Evolutionary conservation across 53 echinoderm and acorn worm genomes (phyloP), one percentile per base, ranked within the genome.

Genomic region (Echinarachnius parma): DNA sequence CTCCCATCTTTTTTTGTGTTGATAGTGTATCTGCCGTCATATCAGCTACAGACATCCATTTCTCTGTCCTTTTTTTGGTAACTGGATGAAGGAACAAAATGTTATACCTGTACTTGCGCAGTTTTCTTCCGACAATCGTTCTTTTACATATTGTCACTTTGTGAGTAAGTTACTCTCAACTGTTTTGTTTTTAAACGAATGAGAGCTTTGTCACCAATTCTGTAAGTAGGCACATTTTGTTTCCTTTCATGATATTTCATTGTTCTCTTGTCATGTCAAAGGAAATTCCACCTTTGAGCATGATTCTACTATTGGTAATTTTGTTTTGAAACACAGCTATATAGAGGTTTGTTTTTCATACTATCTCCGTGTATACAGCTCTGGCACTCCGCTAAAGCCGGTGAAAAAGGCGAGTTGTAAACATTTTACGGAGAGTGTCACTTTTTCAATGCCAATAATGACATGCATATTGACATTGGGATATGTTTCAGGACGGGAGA

Each of bases 21-120:
- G 30, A 30, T 34, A 67, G 28, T 26, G 68, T 67, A 9, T 67
- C 68, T 18, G 48, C 68, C 7, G 48, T 48, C 13, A 67, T 67
- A 32, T 67, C 28, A n/a, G 31, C 16, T 48, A 67, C 68, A 9
- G 68, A 48, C 7, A 67, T 28, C 68, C 68, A 67, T 67, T 67
- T 67, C 9, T 48, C 49, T 30, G 31, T 34, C 15, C 48, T 31
- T 30, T 9, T 19, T n/a, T 68, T 25, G 13, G 32, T 46, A 26
- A 7, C 16, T 48, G 68, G 68, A 48, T 31, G 32, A 32, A 29
- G 21, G 19, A 32, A 68, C 4, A 18, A 28, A 48, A 68, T 50
- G 10, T 68, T 68, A 29, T 68, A 68, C 49, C 8, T 68, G 68
- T 48, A 68, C 9, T 48, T 27, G 0, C 48, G 47, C 28, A 48